Evolutionary conservation across 2,888 invertebrate species (phyloP).

Genomic region (Notodonta dromedarius): DNA sequence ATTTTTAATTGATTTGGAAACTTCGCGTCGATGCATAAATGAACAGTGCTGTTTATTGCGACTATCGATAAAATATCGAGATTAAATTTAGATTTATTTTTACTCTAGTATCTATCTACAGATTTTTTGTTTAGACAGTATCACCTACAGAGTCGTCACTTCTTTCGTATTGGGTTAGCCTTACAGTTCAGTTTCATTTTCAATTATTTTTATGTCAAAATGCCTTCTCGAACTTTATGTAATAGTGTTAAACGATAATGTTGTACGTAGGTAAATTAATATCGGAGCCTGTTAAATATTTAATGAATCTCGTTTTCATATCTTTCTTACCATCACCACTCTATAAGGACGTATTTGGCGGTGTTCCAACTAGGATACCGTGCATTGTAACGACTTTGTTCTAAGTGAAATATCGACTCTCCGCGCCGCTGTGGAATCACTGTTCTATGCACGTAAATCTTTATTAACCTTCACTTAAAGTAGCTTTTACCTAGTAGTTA

Average conservation of each 20-base stretch:
- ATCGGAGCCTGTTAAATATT: too few relatives aligned
- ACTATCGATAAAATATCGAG: constrained; percentile 15
- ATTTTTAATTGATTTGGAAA: constrained; percentile 68
- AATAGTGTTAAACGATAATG: too few relatives aligned
- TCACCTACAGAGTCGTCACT: too few relatives aligned
- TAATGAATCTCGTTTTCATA: constrained; percentile 29
- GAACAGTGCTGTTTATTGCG: constrained; percentile 19
- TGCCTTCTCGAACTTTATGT: too few relatives aligned
- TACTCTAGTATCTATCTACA: too few relatives aligned
- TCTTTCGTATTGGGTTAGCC: too few relatives aligned
- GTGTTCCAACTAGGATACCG: constrained; percentile 60
- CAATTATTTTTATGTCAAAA: too few relatives aligned
- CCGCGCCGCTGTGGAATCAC: background rate
- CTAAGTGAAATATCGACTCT: constrained; percentile 45
- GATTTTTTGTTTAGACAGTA: too few relatives aligned
- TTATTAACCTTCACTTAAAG: background rate
- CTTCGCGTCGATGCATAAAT: constrained; percentile 37
- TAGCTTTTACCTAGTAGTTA: too few relatives aligned
- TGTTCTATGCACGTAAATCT: background rate
- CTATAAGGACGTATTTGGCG: constrained; percentile 49
- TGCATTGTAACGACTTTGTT: constrained; percentile 53
- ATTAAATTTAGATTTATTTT: too few relatives aligned
- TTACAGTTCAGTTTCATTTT: too few relatives aligned
- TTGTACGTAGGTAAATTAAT: too few relatives aligned
- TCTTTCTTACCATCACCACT: constrained; percentile 39